A percentile compares a stretch with the other conserved stretches of the same genome.
Conservation (phyloP, 2,113 vertebrate genomes). For the Eulacestoma nigropectus region DNA sequence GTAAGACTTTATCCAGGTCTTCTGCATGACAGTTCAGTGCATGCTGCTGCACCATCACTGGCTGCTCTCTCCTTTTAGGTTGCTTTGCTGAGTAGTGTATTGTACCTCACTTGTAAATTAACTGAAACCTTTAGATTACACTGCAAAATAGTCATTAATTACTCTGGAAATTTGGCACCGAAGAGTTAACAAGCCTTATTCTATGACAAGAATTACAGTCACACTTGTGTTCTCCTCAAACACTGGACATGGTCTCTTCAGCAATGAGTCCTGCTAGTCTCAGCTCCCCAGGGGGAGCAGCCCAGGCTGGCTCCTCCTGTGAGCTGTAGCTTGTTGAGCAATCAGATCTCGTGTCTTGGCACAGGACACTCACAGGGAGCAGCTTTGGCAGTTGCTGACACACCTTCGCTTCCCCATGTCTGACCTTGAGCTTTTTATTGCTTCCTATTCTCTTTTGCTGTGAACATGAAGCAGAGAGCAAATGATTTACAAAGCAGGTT, state of each 20-base stretch:
- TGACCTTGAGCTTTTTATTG: constrained; percentile 23
- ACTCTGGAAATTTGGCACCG: constrained; percentile 71
- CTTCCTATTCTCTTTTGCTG: constrained; percentile 52
- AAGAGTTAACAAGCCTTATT: constrained; percentile 69
- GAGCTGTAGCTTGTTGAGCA: background rate
- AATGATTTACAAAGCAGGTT: constrained; percentile 57
- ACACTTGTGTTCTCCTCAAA: background rate
- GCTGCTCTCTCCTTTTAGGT: constrained; percentile 68
- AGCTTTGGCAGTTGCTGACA: constrained; percentile 52
- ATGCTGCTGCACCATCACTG: constrained; percentile 71
- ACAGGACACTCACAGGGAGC: background rate
- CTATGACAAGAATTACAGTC: constrained; percentile 58
- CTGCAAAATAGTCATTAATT: constrained; percentile 55
- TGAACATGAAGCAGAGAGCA: constrained; percentile 50
- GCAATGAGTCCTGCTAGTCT: background rate
- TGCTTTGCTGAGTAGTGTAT: constrained; percentile 68
- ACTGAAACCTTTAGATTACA: constrained; percentile 64
- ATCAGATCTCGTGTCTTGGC: background rate
- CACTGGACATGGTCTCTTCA: background rate
- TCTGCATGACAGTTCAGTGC: constrained; percentile 77
- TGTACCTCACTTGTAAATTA: constrained; percentile 63
- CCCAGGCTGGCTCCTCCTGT: background rate
- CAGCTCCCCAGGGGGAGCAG: background rate
- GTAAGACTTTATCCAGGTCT: constrained; percentile 53
- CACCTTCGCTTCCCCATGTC: constrained; percentile 13